Evolutionary conservation across 92 coral and sea anemone species (phyloP), one percentile per base, ranked within the genome.

Genomic region (Porites divaricata): DNA sequence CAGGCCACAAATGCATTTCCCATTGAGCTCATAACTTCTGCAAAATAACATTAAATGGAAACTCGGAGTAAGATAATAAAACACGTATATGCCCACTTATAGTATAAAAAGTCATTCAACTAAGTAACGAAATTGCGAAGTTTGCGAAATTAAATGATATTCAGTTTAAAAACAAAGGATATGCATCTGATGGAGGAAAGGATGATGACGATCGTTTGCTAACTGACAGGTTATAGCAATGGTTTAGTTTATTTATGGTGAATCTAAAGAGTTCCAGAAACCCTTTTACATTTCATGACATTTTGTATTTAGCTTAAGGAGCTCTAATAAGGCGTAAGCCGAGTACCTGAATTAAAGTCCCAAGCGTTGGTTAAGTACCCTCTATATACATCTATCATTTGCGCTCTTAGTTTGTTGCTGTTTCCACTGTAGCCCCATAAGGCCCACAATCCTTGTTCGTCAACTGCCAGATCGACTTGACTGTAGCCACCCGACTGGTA

Each of bases 381-480:
- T 14, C 41, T 41, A 3, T 19, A 6, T 5, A 72, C 86, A 49
- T 82, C 86, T 59, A 82, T 82, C 45, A 72, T 82, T 41, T 14
- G 9, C 9, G 72, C 80, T 54, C n/a, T 23, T n/a, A 76, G 79
- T 15, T 52, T 68, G 20, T 22, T 1, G 69, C 80, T 23, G 63
- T 82, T 71, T 0, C 19, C 54, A 35, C 7, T 57, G 21, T 12
- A 13, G 6, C 79, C 86, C 35, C 45, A 86, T 12, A 86, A 63
- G 14, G 2, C 84, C 88, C 88, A 85, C 20, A 85, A 45, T 66
- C 88, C 88, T 6, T 48, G 81, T 67, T 85, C 88, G 45, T 85
- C 88, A 2, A 76, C 83, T 5, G 88, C 81, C 21, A 85, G 41
- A 68, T 85, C 88, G 69, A 86, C 50, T 59, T 59, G 62, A 56